Conservation (phyloP, 2,113 vertebrate species). For the Triplophysa siluroides region DNA sequence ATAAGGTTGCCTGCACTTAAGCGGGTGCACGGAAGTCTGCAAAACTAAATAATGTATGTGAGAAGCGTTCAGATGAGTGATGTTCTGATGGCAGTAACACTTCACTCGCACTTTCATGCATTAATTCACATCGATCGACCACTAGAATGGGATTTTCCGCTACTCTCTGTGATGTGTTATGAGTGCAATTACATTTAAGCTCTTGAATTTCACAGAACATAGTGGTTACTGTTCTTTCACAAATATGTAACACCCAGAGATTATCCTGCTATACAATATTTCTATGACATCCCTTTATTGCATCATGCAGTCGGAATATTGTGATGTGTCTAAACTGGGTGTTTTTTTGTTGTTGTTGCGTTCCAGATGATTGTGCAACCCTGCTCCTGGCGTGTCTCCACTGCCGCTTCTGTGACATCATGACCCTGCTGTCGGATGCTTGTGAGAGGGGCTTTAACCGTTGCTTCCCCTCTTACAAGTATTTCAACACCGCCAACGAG, state of each 20-base stretch:
- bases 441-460: constrained; percentile 50
- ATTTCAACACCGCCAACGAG: constrained; percentile 48
- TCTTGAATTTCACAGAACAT: too few species aligned
- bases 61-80: background rate
- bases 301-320: background rate
- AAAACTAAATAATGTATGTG: constrained; percentile 44
- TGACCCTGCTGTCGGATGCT: constrained; percentile 51
- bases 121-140: too few species aligned
- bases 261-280: too few species aligned
- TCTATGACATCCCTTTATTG: background rate
- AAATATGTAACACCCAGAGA: too few species aligned
- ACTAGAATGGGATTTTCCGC: too few species aligned
- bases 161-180: too few species aligned
- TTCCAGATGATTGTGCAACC: constrained; percentile 65
- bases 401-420: constrained; percentile 64
- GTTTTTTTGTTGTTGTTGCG: background rate
- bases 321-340: background rate
- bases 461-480: constrained; percentile 59
- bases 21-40: constrained; percentile 16
- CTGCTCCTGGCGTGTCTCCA: constrained; percentile 65
- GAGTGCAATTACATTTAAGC: too few species aligned
- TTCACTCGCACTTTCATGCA: background rate
- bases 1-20: constrained; percentile 7
- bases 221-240: too few species aligned
- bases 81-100: background rate